Base-by-base conservation (phyloP, 2,888 invertebrate species). In the Meliscaeva auricollis region DNA sequence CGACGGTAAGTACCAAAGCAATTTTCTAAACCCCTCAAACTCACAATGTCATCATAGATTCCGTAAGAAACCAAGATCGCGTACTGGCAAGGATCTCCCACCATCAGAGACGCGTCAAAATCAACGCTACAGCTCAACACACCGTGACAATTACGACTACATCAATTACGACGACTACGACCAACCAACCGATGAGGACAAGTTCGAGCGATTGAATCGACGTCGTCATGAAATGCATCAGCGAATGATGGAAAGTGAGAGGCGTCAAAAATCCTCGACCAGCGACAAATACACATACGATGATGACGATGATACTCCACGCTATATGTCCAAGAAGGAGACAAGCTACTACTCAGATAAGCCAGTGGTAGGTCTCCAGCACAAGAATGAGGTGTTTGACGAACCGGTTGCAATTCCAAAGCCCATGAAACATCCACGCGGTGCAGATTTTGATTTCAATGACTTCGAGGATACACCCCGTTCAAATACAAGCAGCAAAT, bases 61-160 rank as follows among this genome's bases (percentile, higher is more conserved):
- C 87, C 91, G 92, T 35, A 92, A 91, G 84, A 94, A 94, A 87
- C 90, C 93, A 3, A 92, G 94, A 35, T 93, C 93, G n/a, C 91
- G 92, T 54, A 76, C 81, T 46, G 90, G 90, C 56, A 89, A 89
- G 46, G 90, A 90, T 89, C 38, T 87, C 5, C 82, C 87, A 20
- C 38, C 73, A 44, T 44, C 81, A 7, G 81, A 82, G 17, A 62
- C 77, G 44, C 58, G 87, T n/a, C 75, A 83, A 52, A 32, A 72
- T 11, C 82, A 83, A 76, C 78, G 87, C 15, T 78, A 68, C 13
- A 69, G 62, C 9, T 72, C 74, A 30, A 52, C 70, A 54, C 87
- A 89, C 80, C 88, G 91, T 3, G 90, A 90, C 26, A 91, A 91
- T 75, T 92, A 91, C 73, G 92, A 91, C 54, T 92, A 91, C 70